A percentile compares a stretch with the other conserved stretches of the same genome.
Conservation (phyloP, 2,113 vertebrate species). For the Elephas maximus region DNA sequence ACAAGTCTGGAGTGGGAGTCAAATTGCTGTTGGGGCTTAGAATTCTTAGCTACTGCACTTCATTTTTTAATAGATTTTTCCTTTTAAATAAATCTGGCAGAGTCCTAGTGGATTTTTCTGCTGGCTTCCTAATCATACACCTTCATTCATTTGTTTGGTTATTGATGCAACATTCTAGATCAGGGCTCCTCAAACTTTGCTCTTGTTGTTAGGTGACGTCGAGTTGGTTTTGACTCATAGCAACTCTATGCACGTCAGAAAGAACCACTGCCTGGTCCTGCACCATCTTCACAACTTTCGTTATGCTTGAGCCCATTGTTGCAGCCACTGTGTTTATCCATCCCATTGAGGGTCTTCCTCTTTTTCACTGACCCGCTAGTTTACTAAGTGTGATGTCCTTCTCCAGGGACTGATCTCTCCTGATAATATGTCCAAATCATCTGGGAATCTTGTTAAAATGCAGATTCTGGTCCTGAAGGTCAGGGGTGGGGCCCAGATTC, state of each 20-base stretch:
- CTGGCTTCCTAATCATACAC: neutral
- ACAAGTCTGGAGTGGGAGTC: neutral
- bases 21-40: neutral
- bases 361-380: too few relatives aligned
- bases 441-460: neutral
- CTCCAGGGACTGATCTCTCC: too few relatives aligned
- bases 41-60: neutral
- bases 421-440: too few relatives aligned
- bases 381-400: too few relatives aligned
- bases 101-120: neutral
- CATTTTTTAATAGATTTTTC: constrained; percentile 9
- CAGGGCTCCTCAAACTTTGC: neutral
- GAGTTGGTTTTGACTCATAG: too few relatives aligned
- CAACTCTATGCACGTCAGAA: too few relatives aligned
- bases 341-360: too few relatives aligned
- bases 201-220: too few relatives aligned
- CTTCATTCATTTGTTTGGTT: neutral
- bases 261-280: too few relatives aligned
- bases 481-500: neutral
- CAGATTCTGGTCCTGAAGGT: neutral
- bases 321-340: too few relatives aligned
- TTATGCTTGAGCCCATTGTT: too few relatives aligned
- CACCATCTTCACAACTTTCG: too few relatives aligned
- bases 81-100: constrained; percentile 32
- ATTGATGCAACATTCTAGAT: neutral